These are phyloP conservation scores for Benitochromis conjunctus DNA, from an alignment of 2,113 vertebrate genomes.

Conservation along the genomic window DNA sequence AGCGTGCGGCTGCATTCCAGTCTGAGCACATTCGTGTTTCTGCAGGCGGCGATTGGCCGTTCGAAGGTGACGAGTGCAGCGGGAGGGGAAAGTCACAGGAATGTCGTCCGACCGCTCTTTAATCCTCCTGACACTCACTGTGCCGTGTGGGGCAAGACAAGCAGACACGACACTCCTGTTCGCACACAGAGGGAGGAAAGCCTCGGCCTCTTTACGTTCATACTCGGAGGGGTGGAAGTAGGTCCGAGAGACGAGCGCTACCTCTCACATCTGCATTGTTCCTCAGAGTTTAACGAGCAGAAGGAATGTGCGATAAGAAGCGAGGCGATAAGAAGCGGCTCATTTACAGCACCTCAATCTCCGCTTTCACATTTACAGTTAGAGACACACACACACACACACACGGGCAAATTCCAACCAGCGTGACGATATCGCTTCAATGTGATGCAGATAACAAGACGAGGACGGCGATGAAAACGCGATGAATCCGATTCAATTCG, in stretches of 20 bases:
- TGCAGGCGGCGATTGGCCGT: conserved; percentile 15
- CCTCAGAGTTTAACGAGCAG: background rate
- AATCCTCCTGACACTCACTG: conserved; percentile 46
- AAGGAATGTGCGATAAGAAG: conserved; percentile 44
- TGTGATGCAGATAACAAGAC: background rate
- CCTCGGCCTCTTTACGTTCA: background rate
- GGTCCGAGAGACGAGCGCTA: background rate
- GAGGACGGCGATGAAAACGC: fast-evolving
- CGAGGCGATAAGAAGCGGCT: conserved; percentile 5
- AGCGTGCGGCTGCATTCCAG: conserved; percentile 24
- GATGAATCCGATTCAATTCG: background rate
- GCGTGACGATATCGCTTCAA: background rate
- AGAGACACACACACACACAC: background rate
- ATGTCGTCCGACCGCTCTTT: conserved; percentile 44
- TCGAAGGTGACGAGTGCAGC: background rate
- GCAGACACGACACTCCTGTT: conserved; percentile 29
- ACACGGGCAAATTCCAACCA: background rate
- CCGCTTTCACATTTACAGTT: background rate
- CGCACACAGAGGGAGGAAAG: background rate
- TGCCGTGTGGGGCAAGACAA: conserved; percentile 7
- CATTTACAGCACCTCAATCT: background rate
- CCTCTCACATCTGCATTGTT: background rate
- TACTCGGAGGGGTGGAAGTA: background rate
- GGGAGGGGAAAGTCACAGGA: conserved; percentile 46
- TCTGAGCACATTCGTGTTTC: conserved; percentile 12